Evolutionary conservation across 1,140 invertebrate genomes (phyloP).

Genomic region (Catajapyx aquilonaris): DNA sequence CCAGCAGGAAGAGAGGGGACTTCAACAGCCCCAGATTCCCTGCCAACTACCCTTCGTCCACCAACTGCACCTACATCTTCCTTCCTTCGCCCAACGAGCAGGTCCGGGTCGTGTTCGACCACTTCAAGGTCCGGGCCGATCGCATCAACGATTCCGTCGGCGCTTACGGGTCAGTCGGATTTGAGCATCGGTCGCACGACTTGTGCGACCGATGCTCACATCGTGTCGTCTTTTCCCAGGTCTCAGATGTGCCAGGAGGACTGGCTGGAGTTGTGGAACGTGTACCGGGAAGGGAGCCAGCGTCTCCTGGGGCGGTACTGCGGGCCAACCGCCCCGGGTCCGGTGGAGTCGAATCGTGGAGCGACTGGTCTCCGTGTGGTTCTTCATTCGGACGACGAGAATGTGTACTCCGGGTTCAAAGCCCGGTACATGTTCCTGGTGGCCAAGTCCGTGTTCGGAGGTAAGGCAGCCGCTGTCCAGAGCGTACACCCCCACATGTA

Average conservation of each 20-base stretch:
- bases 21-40: constrained; percentile 93
- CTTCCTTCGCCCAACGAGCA: constrained; percentile 66
- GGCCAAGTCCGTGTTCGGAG: constrained; percentile 65
- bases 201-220: background rate
- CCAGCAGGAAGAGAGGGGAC: constrained; percentile 60
- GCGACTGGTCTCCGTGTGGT: constrained; percentile 62
- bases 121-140: constrained; percentile 66
- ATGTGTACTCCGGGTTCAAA: constrained; percentile 75
- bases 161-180: constrained; percentile 29
- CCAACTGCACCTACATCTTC: constrained; percentile 82
- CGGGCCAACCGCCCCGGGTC: constrained; percentile 61
- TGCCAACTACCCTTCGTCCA: constrained; percentile 80
- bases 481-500: too few relatives aligned
- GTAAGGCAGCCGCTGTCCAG: too few relatives aligned
- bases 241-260: constrained; percentile 60
- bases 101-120: constrained; percentile 76
- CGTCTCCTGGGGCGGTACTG: constrained; percentile 70
- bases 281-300: constrained; percentile 54
- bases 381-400: constrained; percentile 58
- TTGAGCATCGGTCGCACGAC: background rate
- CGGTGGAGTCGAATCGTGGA: constrained; percentile 67
- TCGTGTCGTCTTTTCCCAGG: constrained; percentile 9
- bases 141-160: constrained; percentile 28
- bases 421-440: constrained; percentile 71
- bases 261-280: constrained; percentile 80